Evolutionary conservation across 2,888 invertebrate genomes (phyloP), one percentile per base, ranked within the genome.

Genomic region (Leptopilina myrica): DNA sequence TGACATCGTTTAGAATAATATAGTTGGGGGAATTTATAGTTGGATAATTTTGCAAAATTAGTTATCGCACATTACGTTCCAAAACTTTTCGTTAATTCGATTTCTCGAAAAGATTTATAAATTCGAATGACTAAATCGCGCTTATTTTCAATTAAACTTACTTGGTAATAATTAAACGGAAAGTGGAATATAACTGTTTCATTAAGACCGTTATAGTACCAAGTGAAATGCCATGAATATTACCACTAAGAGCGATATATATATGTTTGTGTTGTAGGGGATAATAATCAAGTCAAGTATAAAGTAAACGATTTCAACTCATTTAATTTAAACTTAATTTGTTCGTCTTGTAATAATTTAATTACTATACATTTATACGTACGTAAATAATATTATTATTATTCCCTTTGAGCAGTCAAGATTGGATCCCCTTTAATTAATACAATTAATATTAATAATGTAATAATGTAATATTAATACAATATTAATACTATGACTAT

Each of bases 221-320:
- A 12, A 69, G 69, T 15, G 14, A 53, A 69, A 69, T 46, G 49
- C 69, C 20, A 20, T 49, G 69, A 69, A 69, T 69, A 69, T 53
- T 69, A 69, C 20, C 26, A 53, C 26, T 9, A 53, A 69, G 26
- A 46, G 43, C 43, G 20, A 15, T 59, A n/a, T 59, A 59, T n/a
- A 46, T 33, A 33, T 33, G 2, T 33, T 4, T 33, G 43, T 15
- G 66, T 66, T 66, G 66, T 66, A 14, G 15, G 7, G 15, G 43
- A 46, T 43, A 66, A n/a, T 15, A 11, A 46, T 66, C 15, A 66
- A 43, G 43, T 66, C 66, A 66, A 66, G 66, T 66, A 9, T 66
- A 4, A 15, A 66, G 40, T 14, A 66, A 66, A 66, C 15, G 5
- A 11, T 66, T 15, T 15, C 14, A 66, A 66, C 66, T 66, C 43